Base-by-base conservation (phyloP, 2,888 invertebrate species). In the Malacosoma neustria region DNA sequence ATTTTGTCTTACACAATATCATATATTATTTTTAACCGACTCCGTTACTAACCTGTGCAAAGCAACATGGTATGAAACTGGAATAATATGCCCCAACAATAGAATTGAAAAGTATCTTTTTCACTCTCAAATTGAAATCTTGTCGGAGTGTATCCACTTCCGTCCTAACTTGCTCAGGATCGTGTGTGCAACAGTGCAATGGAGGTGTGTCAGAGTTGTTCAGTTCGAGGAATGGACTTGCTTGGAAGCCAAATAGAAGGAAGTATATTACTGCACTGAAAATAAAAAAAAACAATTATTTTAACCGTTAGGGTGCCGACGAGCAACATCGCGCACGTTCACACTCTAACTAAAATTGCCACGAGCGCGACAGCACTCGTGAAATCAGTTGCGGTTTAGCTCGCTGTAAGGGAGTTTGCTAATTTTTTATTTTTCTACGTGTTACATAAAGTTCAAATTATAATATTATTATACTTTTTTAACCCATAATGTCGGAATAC, bases 41-140 rank as follows among this genome's bases (percentile, higher is more conserved):
- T n/a, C n/a, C n/a, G n/a, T n/a, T n/a, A n/a, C n/a, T n/a, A n/a
- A 94, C 95, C 87, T 94, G 93, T 22, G 95, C 93, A 87, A 97
- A 96, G 65, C 94, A 93, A 59, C 95, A 93, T 0, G 97, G 97
- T 40, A 97, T 89, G 61, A 96, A 93, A 39, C 95, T 93, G 31
- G 94, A 91, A 68, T 96, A 96, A 67, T 97, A 97, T 0, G 96
- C 93, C 52, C 93, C 93, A 4, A 94, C 73, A 32, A 96, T 89
- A 0, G 97, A 94, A 48, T 92, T 89, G 66, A 94, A 95, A 1
- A 98, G 84, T 39, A 97, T 92, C 72, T 95, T 94, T 72, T 96
- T 97, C 59, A 98, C 89, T 29, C 98, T 87, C 46, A 90, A 88
- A 67, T 97, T 97, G 61, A 98, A 97, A 74, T 98, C 98, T 22